These are phyloP conservation scores for Corapipo altera DNA, from an alignment of 2,113 vertebrate genomes.

Conservation along the genomic window DNA sequence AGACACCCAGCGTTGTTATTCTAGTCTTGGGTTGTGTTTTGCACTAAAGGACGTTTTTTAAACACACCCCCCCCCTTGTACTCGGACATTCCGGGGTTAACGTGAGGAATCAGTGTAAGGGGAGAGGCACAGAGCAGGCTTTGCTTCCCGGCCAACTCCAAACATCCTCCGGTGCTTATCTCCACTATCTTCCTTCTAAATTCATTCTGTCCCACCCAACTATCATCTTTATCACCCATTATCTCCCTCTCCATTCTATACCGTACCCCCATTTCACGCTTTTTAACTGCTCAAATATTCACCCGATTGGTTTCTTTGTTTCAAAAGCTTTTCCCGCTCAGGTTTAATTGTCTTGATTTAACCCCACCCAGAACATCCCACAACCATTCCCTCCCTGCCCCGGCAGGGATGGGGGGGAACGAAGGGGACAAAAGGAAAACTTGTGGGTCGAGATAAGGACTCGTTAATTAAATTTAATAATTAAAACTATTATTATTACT, in stretches of 20 bases:
- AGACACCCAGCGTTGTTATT: too few relatives aligned
- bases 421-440: not conserved
- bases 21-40: rapidly evolving
- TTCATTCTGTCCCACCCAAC: not conserved
- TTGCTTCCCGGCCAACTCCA: not conserved
- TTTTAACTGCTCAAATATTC: not conserved
- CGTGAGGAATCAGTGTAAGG: not conserved
- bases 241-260: not conserved
- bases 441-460: not conserved
- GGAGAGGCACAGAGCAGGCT: not conserved
- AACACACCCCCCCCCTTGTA: not conserved
- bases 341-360: not conserved
- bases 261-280: not conserved
- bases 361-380: not conserved
- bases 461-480: not conserved
- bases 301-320: not conserved
- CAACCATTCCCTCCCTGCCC: not conserved
- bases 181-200: not conserved
- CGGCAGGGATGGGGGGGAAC: not conserved
- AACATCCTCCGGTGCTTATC: not conserved
- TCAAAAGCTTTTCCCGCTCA: not conserved
- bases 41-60: not conserved
- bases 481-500: not conserved
- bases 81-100: not conserved
- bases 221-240: not conserved